phyloP scores from a whole-genome alignment of 2,888 invertebrate species.

The Scelioninae gen. 1 region DNA sequence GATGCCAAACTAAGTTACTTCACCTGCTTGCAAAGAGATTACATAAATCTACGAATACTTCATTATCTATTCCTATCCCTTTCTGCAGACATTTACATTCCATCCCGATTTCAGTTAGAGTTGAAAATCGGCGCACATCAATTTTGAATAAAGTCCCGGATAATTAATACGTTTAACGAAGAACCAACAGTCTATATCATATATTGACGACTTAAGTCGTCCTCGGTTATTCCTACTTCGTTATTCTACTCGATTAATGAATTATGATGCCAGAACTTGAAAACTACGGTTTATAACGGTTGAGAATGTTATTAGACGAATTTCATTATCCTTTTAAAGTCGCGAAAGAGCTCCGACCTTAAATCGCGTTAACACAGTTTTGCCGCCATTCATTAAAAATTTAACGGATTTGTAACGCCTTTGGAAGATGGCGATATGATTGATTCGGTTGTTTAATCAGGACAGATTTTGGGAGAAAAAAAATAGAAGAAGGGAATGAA shows the following conservation, averaged over 20 bases:
- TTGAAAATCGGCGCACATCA: slow-evolving; percentile 9
- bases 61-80: not conserved
- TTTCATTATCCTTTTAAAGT: slow-evolving; percentile 16
- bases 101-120: not conserved
- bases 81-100: not conserved
- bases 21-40: no score
- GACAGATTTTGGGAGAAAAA: no score
- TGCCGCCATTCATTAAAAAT: slow-evolving; percentile 3
- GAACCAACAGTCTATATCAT: slow-evolving; percentile 14
- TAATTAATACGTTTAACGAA: slow-evolving; percentile 33
- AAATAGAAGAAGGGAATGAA: no score
- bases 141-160: slow-evolving; percentile 16
- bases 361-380: slow-evolving; percentile 17
- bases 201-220: slow-evolving; percentile 19
- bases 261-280: slow-evolving; percentile 8
- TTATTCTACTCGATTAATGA: slow-evolving; percentile 21
- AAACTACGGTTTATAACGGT: slow-evolving; percentile 23
- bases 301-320: slow-evolving; percentile 12
- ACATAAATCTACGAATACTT: not conserved
- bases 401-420: not conserved
- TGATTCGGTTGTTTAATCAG: no score
- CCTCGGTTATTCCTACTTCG: slow-evolving; percentile 14
- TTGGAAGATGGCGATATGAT: no score
- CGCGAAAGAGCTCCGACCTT: not conserved
- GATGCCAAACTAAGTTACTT: no score